Evolutionary conservation across 2,113 vertebrate species (phyloP).

Genomic region (Synodontis membranacea): DNA sequence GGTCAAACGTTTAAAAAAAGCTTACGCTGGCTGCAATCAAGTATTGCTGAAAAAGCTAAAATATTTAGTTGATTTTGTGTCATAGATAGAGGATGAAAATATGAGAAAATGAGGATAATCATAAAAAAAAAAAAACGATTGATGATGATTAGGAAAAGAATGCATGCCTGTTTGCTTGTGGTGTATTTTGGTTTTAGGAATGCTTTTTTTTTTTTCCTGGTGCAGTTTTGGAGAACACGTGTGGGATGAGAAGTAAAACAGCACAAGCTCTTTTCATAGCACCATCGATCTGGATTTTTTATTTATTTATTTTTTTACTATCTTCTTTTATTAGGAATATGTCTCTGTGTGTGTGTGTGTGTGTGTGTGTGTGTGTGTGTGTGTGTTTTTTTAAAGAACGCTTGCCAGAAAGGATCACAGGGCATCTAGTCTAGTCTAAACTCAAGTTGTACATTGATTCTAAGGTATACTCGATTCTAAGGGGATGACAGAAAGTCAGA

Average conservation of each 20-base stretch:
- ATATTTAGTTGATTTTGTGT: too few species aligned
- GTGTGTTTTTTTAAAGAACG: background rate
- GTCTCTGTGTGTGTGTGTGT: too few species aligned
- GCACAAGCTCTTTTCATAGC: background rate
- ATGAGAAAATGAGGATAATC: background rate
- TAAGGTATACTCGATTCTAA: background rate
- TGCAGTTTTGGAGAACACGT: background rate
- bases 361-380: too few species aligned
- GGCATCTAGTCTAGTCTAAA: background rate
- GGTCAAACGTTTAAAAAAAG: background rate
- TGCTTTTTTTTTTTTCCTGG: background rate
- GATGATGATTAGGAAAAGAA: background rate
- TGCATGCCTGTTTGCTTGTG: background rate
- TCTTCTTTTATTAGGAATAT: background rate
- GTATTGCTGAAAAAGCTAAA: background rate
- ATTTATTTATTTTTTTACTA: background rate
- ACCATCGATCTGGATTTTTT: background rate
- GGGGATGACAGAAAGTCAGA: background rate
- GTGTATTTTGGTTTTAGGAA: background rate
- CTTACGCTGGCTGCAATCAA: background rate
- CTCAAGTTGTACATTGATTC: background rate
- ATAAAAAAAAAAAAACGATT: background rate
- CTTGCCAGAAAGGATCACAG: background rate
- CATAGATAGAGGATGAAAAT: background rate
- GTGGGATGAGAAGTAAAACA: background rate